These are phyloP conservation scores for Pangasianodon gigas DNA, from an alignment of 2,113 vertebrate species.

Conservation along the genomic window DNA sequence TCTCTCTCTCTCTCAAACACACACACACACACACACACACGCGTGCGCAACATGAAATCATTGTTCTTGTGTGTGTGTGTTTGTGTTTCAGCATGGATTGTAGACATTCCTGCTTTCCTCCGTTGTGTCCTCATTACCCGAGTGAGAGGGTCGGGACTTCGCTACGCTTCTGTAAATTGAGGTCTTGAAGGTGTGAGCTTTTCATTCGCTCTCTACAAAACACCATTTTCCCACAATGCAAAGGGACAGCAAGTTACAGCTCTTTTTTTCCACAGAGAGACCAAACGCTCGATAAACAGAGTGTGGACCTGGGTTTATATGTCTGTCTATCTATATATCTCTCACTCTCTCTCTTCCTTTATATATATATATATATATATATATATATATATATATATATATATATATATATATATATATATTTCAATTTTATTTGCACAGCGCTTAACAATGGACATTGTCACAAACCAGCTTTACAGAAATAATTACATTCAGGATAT, in stretches of 20 bases:
- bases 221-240: not conserved
- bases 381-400: no score
- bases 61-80: not conserved
- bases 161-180: conserved; percentile 1
- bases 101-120: not conserved
- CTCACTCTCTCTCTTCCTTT: no score
- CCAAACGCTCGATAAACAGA: not conserved
- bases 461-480: no score
- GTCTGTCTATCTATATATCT: no score
- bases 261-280: not conserved
- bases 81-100: not conserved
- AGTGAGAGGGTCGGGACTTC: not conserved
- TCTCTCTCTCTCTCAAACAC: not conserved
- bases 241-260: not conserved
- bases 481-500: no score
- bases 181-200: not conserved
- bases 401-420: no score
- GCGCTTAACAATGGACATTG: no score
- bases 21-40: not conserved
- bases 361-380: no score
- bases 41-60: not conserved
- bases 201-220: not conserved
- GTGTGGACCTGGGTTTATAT: not conserved
- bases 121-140: not conserved
- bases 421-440: no score